These are phyloP conservation scores for Corella eumyota DNA, from an alignment of 23 tunicate species.

Conservation along the genomic window DNA sequence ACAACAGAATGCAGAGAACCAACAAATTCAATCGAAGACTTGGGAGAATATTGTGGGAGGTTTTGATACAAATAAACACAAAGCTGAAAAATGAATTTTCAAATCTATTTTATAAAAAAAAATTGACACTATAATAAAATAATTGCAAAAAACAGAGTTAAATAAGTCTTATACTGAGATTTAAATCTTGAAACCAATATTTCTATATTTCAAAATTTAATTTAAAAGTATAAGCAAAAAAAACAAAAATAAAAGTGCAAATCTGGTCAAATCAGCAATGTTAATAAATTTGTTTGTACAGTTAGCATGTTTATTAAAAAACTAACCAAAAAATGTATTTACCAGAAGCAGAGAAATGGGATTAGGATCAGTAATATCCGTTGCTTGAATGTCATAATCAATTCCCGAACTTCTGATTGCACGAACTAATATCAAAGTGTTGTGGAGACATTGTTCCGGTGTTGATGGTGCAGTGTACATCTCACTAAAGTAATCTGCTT, in stretches of 20 bases:
- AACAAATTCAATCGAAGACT: constrained; percentile 48
- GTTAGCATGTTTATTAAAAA: too few relatives aligned
- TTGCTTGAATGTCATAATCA: constrained; percentile 83
- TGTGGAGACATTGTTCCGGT: constrained; percentile 96
- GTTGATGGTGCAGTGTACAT: constrained; percentile 84
- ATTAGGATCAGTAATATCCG: constrained; percentile 98
- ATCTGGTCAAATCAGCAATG: too few relatives aligned
- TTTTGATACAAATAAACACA: constrained; percentile 82
- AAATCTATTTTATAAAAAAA: too few relatives aligned
- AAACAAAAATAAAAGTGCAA: too few relatives aligned
- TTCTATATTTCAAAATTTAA: too few relatives aligned
- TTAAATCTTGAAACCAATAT: too few relatives aligned
- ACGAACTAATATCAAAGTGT: constrained; percentile 65
- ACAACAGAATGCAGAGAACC: constrained; percentile 55
- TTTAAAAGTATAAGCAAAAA: too few relatives aligned
- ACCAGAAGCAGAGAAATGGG: constrained; percentile 84
- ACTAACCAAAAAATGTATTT: too few relatives aligned
- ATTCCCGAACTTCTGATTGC: constrained; percentile 55
- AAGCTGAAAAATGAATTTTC: constrained; percentile 31
- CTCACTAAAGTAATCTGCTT: constrained; percentile 41
- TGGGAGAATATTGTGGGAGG: constrained; percentile 67
- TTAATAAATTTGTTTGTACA: too few relatives aligned
- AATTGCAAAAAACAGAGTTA: too few relatives aligned
- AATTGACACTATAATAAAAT: too few relatives aligned
- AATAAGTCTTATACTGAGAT: too few relatives aligned